Evolutionary conservation across 1,140 invertebrate genomes (phyloP).

Genomic region (Vollenhovia emeryi): DNA sequence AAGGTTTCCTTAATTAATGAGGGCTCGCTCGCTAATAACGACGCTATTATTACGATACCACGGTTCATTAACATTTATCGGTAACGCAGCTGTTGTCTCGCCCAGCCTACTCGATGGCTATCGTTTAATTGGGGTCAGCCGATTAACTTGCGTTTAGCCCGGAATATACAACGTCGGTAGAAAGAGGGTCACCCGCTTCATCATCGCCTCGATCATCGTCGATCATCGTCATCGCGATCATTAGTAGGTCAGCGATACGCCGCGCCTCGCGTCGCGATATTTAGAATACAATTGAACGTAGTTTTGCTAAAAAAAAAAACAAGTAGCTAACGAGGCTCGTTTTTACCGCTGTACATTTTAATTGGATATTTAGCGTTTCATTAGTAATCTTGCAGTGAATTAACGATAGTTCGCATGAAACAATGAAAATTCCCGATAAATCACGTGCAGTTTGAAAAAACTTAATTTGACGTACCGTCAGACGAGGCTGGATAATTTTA

Average conservation of each 20-base stretch:
- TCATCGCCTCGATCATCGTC: constrained; percentile 59
- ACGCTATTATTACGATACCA: constrained; percentile 61
- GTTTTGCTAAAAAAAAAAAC: neutral
- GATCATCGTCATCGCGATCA: constrained; percentile 55
- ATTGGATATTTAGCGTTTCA: neutral
- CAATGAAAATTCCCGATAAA: neutral
- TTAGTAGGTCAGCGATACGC: constrained; percentile 35
- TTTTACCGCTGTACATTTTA: neutral
- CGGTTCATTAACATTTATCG: constrained; percentile 73
- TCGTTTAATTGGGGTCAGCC: constrained; percentile 72
- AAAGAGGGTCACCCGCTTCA: constrained; percentile 61
- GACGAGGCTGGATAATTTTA: neutral
- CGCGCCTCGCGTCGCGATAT: constrained; percentile 21
- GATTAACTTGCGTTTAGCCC: constrained; percentile 63
- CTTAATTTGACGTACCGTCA: neutral
- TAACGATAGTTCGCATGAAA: neutral
- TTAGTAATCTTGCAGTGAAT: neutral
- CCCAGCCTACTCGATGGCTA: constrained; percentile 62
- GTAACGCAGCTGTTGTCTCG: constrained; percentile 68
- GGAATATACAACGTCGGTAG: constrained; percentile 24
- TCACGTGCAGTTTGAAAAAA: neutral
- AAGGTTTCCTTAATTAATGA: constrained; percentile 63
- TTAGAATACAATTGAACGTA: constrained; percentile 18
- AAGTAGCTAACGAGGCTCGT: neutral
- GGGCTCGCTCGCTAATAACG: constrained; percentile 61